Conservation (phyloP, 1,140 invertebrate genomes). For the Eupeodes corollae region DNA sequence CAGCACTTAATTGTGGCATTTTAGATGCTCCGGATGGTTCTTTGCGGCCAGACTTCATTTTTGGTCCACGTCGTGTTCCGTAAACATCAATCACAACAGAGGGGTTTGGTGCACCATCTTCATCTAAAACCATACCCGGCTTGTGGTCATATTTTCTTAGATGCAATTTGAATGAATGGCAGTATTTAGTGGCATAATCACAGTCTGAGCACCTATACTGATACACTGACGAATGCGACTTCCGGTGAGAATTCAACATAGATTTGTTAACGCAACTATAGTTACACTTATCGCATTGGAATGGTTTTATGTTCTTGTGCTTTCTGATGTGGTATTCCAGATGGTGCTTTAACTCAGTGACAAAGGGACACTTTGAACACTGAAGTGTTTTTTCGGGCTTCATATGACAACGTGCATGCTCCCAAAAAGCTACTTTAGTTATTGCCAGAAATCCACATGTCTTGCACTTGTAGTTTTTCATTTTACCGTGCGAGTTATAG, state of each 20-base stretch:
- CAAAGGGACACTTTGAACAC: constrained; percentile 89
- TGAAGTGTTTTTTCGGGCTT: constrained; percentile 82
- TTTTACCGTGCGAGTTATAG: constrained; percentile 69
- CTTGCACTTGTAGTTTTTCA: constrained; percentile 86
- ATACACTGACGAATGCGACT: constrained; percentile 94
- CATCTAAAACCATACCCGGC: constrained; percentile 73
- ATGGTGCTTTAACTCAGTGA: constrained; percentile 98
- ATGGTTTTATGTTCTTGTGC: constrained; percentile 92
- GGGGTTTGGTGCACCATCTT: constrained; percentile 77
- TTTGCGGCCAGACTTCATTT: constrained; percentile 42
- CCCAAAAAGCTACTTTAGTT: constrained; percentile 89
- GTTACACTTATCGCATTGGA: constrained; percentile 83
- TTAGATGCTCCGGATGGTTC: constrained; percentile 6
- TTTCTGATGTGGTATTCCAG: constrained; percentile 94
- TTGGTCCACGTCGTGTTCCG: constrained; percentile 75
- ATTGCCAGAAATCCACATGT: constrained; percentile 75
- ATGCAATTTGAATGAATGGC: constrained; percentile 93
- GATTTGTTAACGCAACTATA: constrained; percentile 98
- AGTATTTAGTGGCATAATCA: constrained; percentile 96
- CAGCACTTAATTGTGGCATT: constrained; percentile 20
- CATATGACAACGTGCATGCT: constrained; percentile 82
- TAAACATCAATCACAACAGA: constrained; percentile 82
- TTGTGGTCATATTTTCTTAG: constrained; percentile 83
- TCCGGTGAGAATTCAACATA: constrained; percentile 97
- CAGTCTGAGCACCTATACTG: constrained; percentile 93